Evolutionary conservation across 2,888 invertebrate species (phyloP).

Genomic region (Artemia sinica): DNA sequence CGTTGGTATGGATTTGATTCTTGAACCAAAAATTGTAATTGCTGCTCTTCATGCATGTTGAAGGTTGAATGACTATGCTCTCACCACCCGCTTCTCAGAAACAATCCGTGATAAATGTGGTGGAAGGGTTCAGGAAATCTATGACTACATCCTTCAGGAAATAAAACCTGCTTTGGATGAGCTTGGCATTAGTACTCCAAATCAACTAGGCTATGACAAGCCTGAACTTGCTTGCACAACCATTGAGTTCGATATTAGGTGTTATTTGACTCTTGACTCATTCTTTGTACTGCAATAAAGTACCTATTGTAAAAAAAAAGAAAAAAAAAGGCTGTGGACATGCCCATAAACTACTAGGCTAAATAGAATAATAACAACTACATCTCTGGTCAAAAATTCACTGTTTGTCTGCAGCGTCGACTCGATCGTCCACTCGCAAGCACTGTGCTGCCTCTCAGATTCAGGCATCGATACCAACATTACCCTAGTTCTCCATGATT

Average conservation of each 20-base stretch:
- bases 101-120: constrained; percentile 78
- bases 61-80: constrained; percentile 77
- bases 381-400: no score
- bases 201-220: constrained; percentile 89
- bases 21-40: constrained; percentile 72
- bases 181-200: constrained; percentile 79
- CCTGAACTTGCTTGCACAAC: constrained; percentile 74
- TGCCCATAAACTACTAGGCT: no score
- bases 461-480: no score
- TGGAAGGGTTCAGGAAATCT: constrained; percentile 50
- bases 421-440: no score
- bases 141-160: constrained; percentile 69
- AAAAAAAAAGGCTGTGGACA: no score
- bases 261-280: no score
- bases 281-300: no score
- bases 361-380: no score
- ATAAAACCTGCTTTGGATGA: constrained; percentile 79
- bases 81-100: constrained; percentile 82
- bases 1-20: constrained; percentile 73
- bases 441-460: no score
- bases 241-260: constrained; percentile 36
- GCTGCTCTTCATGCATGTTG: constrained; percentile 80
- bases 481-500: no score
- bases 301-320: no score
- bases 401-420: no score